Evolutionary conservation across 1,140 invertebrate genomes (phyloP), one percentile per base, ranked within the genome.

Genomic region (Drosophila aff.): DNA sequence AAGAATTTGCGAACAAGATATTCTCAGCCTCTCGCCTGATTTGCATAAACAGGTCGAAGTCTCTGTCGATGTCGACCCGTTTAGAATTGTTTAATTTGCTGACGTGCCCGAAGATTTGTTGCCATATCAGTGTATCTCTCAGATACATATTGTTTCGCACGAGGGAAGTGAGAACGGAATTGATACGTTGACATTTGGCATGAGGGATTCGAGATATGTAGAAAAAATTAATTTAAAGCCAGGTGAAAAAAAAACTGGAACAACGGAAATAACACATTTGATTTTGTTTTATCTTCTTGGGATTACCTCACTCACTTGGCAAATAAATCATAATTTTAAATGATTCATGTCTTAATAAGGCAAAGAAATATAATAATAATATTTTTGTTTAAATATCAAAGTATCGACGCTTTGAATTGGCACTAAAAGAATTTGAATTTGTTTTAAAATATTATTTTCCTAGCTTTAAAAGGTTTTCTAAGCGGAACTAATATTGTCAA

Each of bases 31-130:
- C 68, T 71, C 50, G 64, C 3, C 36, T 38, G 53, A 77, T 77
- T 77, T 78, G 74, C 75, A 77, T 77, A 77, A 77, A 77, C 74
- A 77, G 74, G 74, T 76, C 73, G 73, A 46, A 68, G 66, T 72
- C 40, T 62, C 23, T 38, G 50, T 15, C 59, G 61, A 64, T 72
- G 67, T 50, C 69, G 69, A 73, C 75, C 75, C 75, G 75, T 77
- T 77, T 77, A 77, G 75, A 77, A 76, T 67, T 60, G 66, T 71
- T 73, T 40, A 36, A 71, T 60, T 50, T 61, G 74, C 75, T 76
- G 75, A 68, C 64, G 49, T 60, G 74, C 75, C 50, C 31, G 44
- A 77, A 73, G 68, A 60, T 73, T 50, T 73, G 69, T 57, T 28
- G 50, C 52, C 66, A 21, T 43, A 73, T 71, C 44, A 47, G 28